Conservation (phyloP, 2,113 vertebrate species). For the Pterocles burchelli region DNA sequence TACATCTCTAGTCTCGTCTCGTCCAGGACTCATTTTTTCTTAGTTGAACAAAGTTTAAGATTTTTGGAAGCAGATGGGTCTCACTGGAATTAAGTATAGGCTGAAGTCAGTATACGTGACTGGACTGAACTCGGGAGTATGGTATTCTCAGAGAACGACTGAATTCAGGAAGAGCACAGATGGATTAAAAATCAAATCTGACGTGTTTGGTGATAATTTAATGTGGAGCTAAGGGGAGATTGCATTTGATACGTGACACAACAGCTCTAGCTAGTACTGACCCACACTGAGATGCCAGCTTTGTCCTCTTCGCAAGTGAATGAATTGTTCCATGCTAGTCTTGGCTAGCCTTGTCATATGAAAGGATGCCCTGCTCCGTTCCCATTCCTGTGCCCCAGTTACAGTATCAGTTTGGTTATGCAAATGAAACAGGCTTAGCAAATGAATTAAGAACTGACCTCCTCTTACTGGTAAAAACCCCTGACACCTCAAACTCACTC, state of each 20-base stretch:
- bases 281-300: conserved; percentile 15
- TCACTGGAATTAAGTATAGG: background rate
- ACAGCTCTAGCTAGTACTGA: background rate
- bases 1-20: background rate
- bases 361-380: background rate
- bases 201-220: background rate
- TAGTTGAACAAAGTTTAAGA: background rate
- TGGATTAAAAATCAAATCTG: background rate
- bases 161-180: background rate
- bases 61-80: background rate
- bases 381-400: background rate
- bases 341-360: background rate
- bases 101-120: background rate
- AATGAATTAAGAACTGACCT: background rate
- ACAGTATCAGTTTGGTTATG: background rate
- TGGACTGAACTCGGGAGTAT: background rate
- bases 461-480: background rate
- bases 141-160: background rate
- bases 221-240: background rate
- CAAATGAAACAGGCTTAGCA: conserved; percentile 4
- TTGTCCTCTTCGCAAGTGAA: background rate
- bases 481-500: background rate
- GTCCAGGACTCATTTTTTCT: background rate
- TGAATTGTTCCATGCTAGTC: background rate
- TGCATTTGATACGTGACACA: background rate